These are phyloP conservation scores for Tenthredo distinguenda DNA, from an alignment of 2,888 invertebrate genomes.

Conservation along the genomic window DNA sequence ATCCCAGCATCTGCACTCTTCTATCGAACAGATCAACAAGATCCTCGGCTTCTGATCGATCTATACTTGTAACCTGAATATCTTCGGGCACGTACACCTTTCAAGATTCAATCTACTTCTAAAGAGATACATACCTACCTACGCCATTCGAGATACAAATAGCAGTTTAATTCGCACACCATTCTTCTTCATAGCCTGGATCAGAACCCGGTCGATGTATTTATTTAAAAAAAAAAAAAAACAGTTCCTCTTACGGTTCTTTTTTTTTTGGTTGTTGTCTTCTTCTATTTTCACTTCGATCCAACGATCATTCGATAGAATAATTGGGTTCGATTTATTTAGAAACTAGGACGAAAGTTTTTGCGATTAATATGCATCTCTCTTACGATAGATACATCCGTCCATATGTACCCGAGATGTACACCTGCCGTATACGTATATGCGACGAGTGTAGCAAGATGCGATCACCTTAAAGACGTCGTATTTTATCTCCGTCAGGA, in stretches of 20 bases:
- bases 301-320: too few relatives aligned
- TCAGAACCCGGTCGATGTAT: background rate
- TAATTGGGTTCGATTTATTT: too few relatives aligned
- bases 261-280: background rate
- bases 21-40: slow-evolving; percentile 17
- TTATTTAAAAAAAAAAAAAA: too few relatives aligned
- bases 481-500: slow-evolving; percentile 35
- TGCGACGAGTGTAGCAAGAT: slow-evolving; percentile 7
- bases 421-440: background rate
- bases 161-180: background rate
- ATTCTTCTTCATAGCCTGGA: background rate
- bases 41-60: slow-evolving; percentile 23
- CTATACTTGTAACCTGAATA: slow-evolving; percentile 14
- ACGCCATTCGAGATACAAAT: background rate
- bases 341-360: background rate
- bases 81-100: slow-evolving; percentile 5
- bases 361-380: background rate
- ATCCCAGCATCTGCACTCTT: background rate
- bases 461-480: slow-evolving; percentile 34
- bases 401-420: background rate
- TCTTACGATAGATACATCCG: background rate
- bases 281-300: background rate
- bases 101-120: slow-evolving; percentile 24
- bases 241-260: background rate
- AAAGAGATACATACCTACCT: background rate